Base-by-base conservation (phyloP, 2,888 invertebrate species). In the Ctenicera cuprea region DNA sequence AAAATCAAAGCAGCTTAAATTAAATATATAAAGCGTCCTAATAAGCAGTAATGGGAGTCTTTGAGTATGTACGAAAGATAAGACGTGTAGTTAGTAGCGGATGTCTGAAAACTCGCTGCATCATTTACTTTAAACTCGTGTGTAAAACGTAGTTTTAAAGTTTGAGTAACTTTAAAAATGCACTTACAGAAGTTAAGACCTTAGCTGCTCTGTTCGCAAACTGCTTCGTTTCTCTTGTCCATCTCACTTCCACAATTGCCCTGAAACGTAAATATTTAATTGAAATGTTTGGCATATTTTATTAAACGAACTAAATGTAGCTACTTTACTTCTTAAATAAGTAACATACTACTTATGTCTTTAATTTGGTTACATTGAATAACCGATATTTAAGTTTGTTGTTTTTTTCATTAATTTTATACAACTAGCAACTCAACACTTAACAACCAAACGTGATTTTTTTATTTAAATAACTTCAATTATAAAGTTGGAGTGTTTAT, bases 201-300 rank as follows among this genome's bases (percentile, higher is more conserved):
- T 90, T 89, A 0, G 90, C 88, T 12, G 91, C 89, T 26, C 93
- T 88, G 16, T 91, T 89, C 68, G 90, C 90, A 74, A 92, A 90
- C 80, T 90, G 87, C 82, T 87, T 89, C 82, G 87, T 89, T 83
- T 90, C 91, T 85, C 88, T 89, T 82, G 90, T 90, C 90, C 91
- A 91, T 81, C 88, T 87, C 63, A 89, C 88, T 79, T 90, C 91
- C 67, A 87, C 83, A 72, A 90, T 86, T 72, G 90, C 88, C 82
- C 90, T 90, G 85, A 8, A 88, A 88, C 73, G 79, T 75, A 81
- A 76, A 76, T 69, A 20, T 33, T 71, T 41, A 33, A 18, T 48
- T 61, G 63, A 26, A 57, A 33, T 14, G n/a, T n/a, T n/a, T 30
- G 37, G 67, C 22, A 48, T n/a, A 20, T 48, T 14, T 22, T 22